Percentiles rank a stretch among this genome's conserved stretches.
phyloP scores from a whole-genome alignment of 2,888 invertebrate species.

The Deroplatys truncata region DNA sequence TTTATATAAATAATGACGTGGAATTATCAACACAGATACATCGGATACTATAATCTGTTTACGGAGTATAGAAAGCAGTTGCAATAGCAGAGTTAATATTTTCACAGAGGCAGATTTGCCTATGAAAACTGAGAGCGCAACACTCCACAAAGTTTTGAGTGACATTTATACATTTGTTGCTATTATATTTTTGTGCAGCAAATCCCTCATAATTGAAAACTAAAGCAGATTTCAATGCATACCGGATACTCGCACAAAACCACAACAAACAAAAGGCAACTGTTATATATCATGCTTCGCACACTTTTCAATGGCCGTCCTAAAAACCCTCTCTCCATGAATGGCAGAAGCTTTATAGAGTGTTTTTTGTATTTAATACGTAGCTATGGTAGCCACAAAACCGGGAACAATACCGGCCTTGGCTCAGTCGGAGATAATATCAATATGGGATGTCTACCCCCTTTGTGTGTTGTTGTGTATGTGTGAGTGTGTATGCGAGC shows the following conservation, averaged over 20 bases:
- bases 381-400: not conserved
- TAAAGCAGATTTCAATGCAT: not conserved
- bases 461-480: not conserved
- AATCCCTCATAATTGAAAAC: not conserved
- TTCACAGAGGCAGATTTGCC: not conserved
- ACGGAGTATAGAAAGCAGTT: not conserved
- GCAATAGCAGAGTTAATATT: not conserved
- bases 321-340: not conserved
- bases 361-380: constrained; percentile 6
- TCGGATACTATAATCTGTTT: not conserved
- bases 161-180: constrained; percentile 1
- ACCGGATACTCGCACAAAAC: constrained; percentile 3
- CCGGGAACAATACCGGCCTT: not conserved
- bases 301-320: constrained; percentile 3
- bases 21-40: not conserved
- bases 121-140: not conserved
- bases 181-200: not conserved
- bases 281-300: constrained; percentile 1
- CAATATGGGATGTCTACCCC: not conserved
- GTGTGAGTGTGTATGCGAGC: no score
- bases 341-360: not conserved
- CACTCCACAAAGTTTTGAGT: not conserved
- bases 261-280: constrained; percentile 7
- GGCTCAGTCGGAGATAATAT: not conserved
- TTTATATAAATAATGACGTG: no score